phyloP scores from a whole-genome alignment of 1,140 invertebrate species.

The Pseudomyrmex concolor region DNA sequence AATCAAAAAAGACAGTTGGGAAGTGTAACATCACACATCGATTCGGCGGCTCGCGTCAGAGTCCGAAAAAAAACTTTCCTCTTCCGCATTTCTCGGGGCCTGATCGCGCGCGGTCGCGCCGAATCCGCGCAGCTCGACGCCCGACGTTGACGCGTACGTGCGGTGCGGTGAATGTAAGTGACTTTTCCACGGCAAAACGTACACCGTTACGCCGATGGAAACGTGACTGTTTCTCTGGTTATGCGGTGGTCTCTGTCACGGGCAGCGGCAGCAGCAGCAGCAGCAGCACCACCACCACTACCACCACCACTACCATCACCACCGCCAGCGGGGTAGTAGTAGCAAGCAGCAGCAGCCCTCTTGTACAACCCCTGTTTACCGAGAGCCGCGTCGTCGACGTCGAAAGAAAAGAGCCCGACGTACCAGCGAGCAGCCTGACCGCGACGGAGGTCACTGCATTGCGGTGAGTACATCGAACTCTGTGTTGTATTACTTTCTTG shows the following conservation, averaged over 20 bases:
- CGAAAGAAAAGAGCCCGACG: conserved; percentile 71
- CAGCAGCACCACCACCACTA: background rate
- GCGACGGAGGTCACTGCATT: conserved; percentile 76
- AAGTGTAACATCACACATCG: conserved; percentile 81
- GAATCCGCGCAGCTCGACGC: conserved; percentile 24
- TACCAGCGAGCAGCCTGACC: conserved; percentile 58
- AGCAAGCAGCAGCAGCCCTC: conserved; percentile 45
- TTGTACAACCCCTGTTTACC: conserved; percentile 76
- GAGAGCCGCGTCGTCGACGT: conserved; percentile 63
- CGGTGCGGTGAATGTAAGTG: conserved; percentile 64
- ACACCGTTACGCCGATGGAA: conserved; percentile 64
- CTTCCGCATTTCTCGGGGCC: conserved; percentile 56
- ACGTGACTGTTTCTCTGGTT: conserved; percentile 71
- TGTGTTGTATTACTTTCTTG: background rate
- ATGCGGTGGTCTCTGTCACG: conserved; percentile 76
- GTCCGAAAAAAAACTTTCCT: conserved; percentile 72
- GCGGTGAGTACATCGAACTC: conserved; percentile 74
- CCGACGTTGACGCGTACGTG: conserved; percentile 48
- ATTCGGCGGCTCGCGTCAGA: conserved; percentile 76
- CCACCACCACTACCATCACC: no score
- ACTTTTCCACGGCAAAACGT: conserved; percentile 19
- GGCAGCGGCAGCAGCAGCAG: conserved; percentile 51
- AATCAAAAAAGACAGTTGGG: conserved; percentile 83
- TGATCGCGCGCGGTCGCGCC: conserved; percentile 14
- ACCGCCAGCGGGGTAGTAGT: no score